Evolutionary conservation across 1,140 invertebrate species (phyloP), one percentile per base, ranked within the genome.

Genomic region (Megalopta genalis): DNA sequence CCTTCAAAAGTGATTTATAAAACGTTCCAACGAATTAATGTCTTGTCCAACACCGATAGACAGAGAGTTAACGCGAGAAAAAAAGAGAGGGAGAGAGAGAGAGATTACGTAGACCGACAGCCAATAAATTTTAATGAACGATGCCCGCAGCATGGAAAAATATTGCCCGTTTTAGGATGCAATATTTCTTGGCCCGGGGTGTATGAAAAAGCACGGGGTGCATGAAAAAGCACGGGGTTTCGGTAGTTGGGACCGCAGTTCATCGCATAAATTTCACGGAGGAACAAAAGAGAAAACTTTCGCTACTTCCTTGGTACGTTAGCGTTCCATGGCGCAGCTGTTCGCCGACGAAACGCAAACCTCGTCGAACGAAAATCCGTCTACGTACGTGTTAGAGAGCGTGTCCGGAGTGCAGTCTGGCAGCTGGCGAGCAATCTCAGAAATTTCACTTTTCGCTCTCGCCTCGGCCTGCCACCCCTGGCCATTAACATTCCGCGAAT

Each of bases 401-500:
- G 32, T 4, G 32, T 12, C 14, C 10, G n/a, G 21, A 9, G 6
- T n/a, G 5, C 60, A 21, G 6, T 6, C 27, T 7, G 25, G 18
- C 32, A 49, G 65, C 54, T 76, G 63, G 37, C 65, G 18, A 52
- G 23, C 46, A 27, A 71, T 71, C 60, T 63, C 59, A 23, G 25
- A 76, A 71, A 52, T 71, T 73, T 46, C 62, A 46, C 25, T 72
- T 66, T 73, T 25, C 70, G 2, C 37, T 1, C 49, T 12, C 42
- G 42, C 42, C 42, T 46, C 42, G 12, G 10, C 14, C 27, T n/a
- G 60, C n/a, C 32, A 10, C 23, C 9, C 32, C 42, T 54, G 23
- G 49, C 39, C 70, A 74, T 79, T 60, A 74, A 65, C 62, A n/a
- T 62, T n/a, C 25, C 62, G 21, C n/a, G 32, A 37, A 37, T 60